Percentiles rank a stretch among this genome's conserved stretches.
phyloP scores from a whole-genome alignment of 1,140 invertebrate species.

The Camponotus pennsylvanicus region DNA sequence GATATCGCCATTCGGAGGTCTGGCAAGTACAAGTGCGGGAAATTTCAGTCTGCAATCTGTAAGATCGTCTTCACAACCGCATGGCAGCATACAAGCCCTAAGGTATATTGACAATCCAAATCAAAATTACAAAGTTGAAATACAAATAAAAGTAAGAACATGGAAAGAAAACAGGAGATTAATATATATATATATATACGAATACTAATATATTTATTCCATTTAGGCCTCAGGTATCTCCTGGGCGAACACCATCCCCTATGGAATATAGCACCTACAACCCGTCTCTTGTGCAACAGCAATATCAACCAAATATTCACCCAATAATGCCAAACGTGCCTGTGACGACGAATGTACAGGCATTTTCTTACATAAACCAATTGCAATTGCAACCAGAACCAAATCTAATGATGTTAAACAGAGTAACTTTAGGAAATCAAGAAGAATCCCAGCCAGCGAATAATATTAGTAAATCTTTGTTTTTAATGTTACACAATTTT shows the following conservation, averaged over 20 bases:
- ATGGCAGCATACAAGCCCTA: constrained; percentile 64
- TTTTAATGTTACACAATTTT: not conserved
- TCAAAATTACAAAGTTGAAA: not conserved
- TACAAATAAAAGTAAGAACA: not conserved
- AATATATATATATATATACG: not conserved
- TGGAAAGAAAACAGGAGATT: not conserved
- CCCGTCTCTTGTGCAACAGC: constrained; percentile 44
- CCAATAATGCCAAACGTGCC: constrained; percentile 37
- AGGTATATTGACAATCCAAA: constrained; percentile 53
- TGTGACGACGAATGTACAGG: constrained; percentile 6
- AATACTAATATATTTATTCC: constrained; percentile 26
- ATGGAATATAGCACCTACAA: constrained; percentile 72
- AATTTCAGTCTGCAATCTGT: constrained; percentile 65
- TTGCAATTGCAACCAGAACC: constrained; percentile 49
- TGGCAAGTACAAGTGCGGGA: constrained; percentile 27
- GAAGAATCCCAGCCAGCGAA: constrained; percentile 58
- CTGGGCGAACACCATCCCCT: constrained; percentile 77
- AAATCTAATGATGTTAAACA: constrained; percentile 59
- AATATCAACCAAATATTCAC: constrained; percentile 59
- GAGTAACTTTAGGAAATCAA: constrained; percentile 58
- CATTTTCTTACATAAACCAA: constrained; percentile 48
- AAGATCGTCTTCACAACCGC: constrained; percentile 45
- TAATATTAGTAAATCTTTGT: constrained; percentile 55
- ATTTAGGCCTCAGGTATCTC: constrained; percentile 73
- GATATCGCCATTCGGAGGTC: constrained; percentile 64